Evolutionary conservation across 2,113 vertebrate species (phyloP).

Genomic region (Otolemur garnettii): DNA sequence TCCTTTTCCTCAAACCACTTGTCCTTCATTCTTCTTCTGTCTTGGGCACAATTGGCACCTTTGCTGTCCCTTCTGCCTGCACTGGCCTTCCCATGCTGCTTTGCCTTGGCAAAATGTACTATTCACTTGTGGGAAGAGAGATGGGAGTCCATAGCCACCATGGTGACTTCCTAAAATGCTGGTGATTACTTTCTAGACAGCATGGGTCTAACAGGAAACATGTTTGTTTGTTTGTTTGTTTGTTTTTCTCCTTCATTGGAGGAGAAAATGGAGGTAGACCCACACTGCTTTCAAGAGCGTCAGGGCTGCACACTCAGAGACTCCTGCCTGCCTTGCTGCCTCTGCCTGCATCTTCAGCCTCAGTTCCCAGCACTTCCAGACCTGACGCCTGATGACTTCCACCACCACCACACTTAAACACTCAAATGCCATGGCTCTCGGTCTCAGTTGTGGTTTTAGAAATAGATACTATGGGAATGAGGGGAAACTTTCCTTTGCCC

Average conservation of each 20-base stretch:
- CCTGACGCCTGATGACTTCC: neutral
- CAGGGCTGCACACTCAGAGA: neutral
- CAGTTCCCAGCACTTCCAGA: neutral
- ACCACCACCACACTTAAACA: accelerated
- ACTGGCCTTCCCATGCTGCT: neutral
- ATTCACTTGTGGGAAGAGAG: neutral
- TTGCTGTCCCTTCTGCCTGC: accelerated
- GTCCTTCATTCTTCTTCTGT: too few relatives aligned
- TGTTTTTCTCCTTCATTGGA: neutral
- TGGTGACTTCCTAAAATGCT: too few relatives aligned
- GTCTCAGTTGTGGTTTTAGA: neutral
- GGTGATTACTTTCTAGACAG: neutral
- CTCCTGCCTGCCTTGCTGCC: neutral
- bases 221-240: too few relatives aligned
- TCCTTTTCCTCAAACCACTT: too few relatives aligned
- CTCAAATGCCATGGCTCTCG: accelerated
- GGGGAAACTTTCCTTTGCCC: too few relatives aligned
- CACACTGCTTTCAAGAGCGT: neutral
- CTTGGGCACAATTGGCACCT: too few relatives aligned
- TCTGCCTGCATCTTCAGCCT: neutral
- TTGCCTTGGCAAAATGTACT: neutral
- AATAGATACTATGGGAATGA: neutral
- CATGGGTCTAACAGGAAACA: neutral
- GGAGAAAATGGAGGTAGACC: neutral
- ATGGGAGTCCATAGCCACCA: neutral